Conservation (phyloP, 2,888 invertebrate genomes). For the Drosophila atroscutellata region DNA sequence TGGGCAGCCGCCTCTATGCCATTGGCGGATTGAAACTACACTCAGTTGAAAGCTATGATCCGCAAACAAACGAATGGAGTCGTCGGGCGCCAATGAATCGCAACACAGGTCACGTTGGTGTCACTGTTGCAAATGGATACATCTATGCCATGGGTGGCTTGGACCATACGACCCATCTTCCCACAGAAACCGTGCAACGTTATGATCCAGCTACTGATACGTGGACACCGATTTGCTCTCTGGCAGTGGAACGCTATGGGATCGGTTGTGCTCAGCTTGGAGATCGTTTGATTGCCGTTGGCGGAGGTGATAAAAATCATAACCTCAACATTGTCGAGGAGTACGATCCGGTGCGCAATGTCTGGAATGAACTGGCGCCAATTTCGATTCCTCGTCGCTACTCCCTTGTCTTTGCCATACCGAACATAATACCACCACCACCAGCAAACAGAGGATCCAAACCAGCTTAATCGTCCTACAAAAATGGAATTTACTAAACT, state of each 20-base stretch:
- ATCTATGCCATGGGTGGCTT: slow-evolving; percentile 96
- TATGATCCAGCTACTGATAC: slow-evolving; percentile 92
- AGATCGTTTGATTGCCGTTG: slow-evolving; percentile 91
- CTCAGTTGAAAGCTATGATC: slow-evolving; percentile 94
- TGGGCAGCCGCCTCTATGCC: slow-evolving; percentile 93
- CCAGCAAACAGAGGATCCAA: no score
- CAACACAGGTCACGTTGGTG: slow-evolving; percentile 94
- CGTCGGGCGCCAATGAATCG: slow-evolving; percentile 94
- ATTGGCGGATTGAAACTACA: slow-evolving; percentile 96
- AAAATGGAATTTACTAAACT: neutral
- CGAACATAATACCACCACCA: no score
- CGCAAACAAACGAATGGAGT: slow-evolving; percentile 90
- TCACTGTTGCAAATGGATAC: slow-evolving; percentile 93
- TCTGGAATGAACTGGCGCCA: slow-evolving; percentile 90
- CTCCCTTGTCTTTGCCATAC: no score
- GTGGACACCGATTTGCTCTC: slow-evolving; percentile 93
- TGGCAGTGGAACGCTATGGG: slow-evolving; percentile 93
- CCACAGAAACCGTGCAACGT: slow-evolving; percentile 89
- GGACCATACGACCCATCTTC: slow-evolving; percentile 88
- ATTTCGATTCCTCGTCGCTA: slow-evolving; percentile 85
- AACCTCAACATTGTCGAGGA: slow-evolving; percentile 95
- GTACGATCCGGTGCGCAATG: slow-evolving; percentile 93
- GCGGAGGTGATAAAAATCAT: slow-evolving; percentile 93
- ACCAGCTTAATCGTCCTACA: no score
- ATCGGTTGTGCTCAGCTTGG: slow-evolving; percentile 94